Percentiles rank a stretch among this genome's conserved stretches.
phyloP scores from a whole-genome alignment of 1,140 invertebrate genomes.

The Onthophagus taurus region DNA sequence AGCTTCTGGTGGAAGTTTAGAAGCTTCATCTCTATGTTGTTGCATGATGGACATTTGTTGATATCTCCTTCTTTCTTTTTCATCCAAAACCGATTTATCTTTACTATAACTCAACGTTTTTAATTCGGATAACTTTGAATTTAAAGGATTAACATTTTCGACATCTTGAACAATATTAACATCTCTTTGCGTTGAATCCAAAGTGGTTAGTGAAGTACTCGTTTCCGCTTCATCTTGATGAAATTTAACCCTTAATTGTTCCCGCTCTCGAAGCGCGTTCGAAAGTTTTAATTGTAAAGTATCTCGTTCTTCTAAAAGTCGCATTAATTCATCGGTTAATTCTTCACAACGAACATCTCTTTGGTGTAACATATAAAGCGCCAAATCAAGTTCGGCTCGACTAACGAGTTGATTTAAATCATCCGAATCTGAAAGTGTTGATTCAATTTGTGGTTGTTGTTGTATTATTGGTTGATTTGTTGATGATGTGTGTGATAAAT shows the following conservation, averaged over 20 bases:
- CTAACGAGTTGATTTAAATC: conserved; percentile 28
- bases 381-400: conserved; percentile 66
- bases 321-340: conserved; percentile 73
- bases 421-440: conserved; percentile 15
- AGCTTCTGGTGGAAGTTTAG: conserved; percentile 54
- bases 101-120: conserved; percentile 60
- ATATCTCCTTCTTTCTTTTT: conserved; percentile 59
- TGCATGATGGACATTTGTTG: conserved; percentile 63
- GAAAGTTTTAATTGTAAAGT: conserved; percentile 71
- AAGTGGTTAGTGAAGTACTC: too few species aligned
- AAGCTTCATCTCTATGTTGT: conserved; percentile 51
- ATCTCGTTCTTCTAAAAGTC: conserved; percentile 75
- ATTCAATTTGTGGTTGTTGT: not conserved
- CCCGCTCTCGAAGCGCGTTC: conserved; percentile 63
- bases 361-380: conserved; percentile 77
- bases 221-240: conserved; percentile 19
- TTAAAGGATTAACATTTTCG: too few species aligned
- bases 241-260: conserved; percentile 45
- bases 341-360: conserved; percentile 82
- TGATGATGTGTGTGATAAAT: conserved; percentile 18
- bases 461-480: not conserved
- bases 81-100: conserved; percentile 62
- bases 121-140: conserved; percentile 50
- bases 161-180: not conserved
- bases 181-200: not conserved